phyloP scores from a whole-genome alignment of 2,888 invertebrate genomes.

The Listrodromus nycthemerus region DNA sequence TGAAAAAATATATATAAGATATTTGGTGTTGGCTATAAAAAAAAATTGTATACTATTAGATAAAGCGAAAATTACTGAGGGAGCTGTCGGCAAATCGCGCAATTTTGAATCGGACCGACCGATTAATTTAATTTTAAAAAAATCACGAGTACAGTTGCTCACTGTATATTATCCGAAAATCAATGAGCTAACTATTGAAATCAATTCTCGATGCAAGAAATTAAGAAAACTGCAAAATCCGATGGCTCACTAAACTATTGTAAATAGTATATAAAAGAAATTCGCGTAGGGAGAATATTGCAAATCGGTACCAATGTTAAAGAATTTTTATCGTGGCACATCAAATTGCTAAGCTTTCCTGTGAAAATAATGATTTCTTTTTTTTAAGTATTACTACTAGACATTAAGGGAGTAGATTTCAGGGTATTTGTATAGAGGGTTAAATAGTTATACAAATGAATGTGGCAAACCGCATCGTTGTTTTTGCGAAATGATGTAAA shows the following conservation, averaged over 20 bases:
- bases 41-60: slow-evolving; percentile 75
- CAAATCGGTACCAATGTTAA: slow-evolving; percentile 62
- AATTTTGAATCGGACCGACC: slow-evolving; percentile 38
- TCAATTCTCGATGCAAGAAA: slow-evolving; percentile 27
- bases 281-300: slow-evolving; percentile 41
- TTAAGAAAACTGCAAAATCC: slow-evolving; percentile 11
- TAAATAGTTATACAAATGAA: slow-evolving; percentile 75
- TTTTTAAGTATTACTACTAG: slow-evolving; percentile 43
- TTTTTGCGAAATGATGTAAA: slow-evolving; percentile 24
- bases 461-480: slow-evolving; percentile 50
- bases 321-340: slow-evolving; percentile 57
- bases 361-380: slow-evolving; percentile 67
- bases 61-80: slow-evolving; percentile 63
- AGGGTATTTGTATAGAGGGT: slow-evolving; percentile 77
- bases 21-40: slow-evolving; percentile 77
- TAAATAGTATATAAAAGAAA: slow-evolving; percentile 49
- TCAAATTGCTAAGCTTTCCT: slow-evolving; percentile 66
- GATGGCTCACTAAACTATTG: slow-evolving; percentile 58
- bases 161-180: slow-evolving; percentile 24
- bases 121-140: slow-evolving; percentile 19
- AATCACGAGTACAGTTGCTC: slow-evolving; percentile 10
- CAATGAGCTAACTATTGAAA: slow-evolving; percentile 12
- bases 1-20: slow-evolving; percentile 68
- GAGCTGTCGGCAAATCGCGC: slow-evolving; percentile 25
- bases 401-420: slow-evolving; percentile 72